phyloP scores from a whole-genome alignment of 1,140 invertebrate genomes.

The Oedothorax gibbosus region DNA sequence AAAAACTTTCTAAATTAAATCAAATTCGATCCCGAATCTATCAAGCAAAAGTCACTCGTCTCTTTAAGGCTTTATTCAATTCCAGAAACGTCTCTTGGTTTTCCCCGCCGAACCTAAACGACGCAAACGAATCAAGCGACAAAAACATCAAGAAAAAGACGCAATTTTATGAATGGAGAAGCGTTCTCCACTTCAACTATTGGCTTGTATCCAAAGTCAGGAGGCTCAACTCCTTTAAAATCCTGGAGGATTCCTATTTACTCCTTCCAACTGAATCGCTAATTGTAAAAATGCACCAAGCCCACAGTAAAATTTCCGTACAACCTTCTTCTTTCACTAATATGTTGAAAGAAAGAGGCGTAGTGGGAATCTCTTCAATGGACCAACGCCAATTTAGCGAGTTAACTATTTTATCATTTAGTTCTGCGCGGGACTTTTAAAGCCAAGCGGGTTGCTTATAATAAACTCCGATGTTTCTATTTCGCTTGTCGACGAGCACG shows the following conservation, averaged over 20 bases:
- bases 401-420: slow-evolving; percentile 47
- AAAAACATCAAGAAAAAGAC: slow-evolving; percentile 1
- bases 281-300: too few relatives aligned
- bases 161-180: slow-evolving; percentile 36
- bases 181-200: slow-evolving; percentile 51
- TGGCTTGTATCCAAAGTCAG: slow-evolving; percentile 52
- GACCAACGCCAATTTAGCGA: neutral
- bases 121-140: neutral
- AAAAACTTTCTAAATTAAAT: too few relatives aligned
- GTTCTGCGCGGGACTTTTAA: slow-evolving; percentile 3
- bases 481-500: slow-evolving; percentile 3
- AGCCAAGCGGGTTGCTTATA: slow-evolving; percentile 39
- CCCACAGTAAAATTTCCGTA: too few relatives aligned
- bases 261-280: neutral
- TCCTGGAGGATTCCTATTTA: slow-evolving; percentile 16
- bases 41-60: neutral
- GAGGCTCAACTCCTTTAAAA: slow-evolving; percentile 21
- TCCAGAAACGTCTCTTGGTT: slow-evolving; percentile 2
- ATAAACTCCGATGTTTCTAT: slow-evolving; percentile 35
- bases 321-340: too few relatives aligned
- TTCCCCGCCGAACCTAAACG: slow-evolving; percentile 9
- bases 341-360: too few relatives aligned
- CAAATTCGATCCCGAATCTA: too few relatives aligned
- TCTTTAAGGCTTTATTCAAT: slow-evolving; percentile 7
- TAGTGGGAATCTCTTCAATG: too few relatives aligned